phyloP scores from a whole-genome alignment of 2,888 invertebrate genomes.

The Sisyra terminalis region DNA sequence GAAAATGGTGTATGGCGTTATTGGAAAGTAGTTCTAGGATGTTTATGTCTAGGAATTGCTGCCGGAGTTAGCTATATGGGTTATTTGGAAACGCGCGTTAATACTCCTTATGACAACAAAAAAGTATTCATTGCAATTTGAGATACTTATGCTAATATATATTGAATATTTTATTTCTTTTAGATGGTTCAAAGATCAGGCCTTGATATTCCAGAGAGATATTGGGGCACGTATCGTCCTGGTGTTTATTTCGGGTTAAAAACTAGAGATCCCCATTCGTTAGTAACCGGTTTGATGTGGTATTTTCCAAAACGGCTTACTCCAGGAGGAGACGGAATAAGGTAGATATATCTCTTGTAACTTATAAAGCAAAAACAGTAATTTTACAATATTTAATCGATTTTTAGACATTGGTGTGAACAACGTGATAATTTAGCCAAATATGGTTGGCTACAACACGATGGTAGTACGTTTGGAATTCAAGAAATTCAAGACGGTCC shows the following conservation, averaged over 20 bases:
- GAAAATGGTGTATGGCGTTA: slow-evolving; percentile 18
- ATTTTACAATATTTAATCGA: background rate
- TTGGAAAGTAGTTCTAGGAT: slow-evolving; percentile 46
- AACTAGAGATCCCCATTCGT: slow-evolving; percentile 73
- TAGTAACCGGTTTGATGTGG: slow-evolving; percentile 95
- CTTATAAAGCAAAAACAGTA: background rate
- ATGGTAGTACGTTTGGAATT: slow-evolving; percentile 80
- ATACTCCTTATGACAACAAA: slow-evolving; percentile 64
- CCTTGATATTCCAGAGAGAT: slow-evolving; percentile 54
- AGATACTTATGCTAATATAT: background rate
- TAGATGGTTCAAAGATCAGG: slow-evolving; percentile 57
- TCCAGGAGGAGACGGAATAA: slow-evolving; percentile 56
- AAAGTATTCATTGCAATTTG: slow-evolving; percentile 35
- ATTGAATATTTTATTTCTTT: slow-evolving; percentile 3
- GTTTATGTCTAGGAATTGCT: slow-evolving; percentile 47
- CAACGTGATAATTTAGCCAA: slow-evolving; percentile 65
- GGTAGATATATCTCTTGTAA: slow-evolving; percentile 25
- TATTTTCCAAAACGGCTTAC: slow-evolving; percentile 56
- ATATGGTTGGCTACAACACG: slow-evolving; percentile 87
- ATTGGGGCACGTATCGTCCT: slow-evolving; percentile 90
- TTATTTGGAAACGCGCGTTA: slow-evolving; percentile 75
- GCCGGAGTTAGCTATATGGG: slow-evolving; percentile 62
- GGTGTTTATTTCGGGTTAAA: slow-evolving; percentile 84
- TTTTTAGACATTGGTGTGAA: slow-evolving; percentile 76
- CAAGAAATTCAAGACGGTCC: slow-evolving; percentile 76